Evolutionary conservation across 2,797 vertebrate genomes (phyloP), one percentile per base, ranked within the genome.

Genomic region (Gambelia wislizenii): DNA sequence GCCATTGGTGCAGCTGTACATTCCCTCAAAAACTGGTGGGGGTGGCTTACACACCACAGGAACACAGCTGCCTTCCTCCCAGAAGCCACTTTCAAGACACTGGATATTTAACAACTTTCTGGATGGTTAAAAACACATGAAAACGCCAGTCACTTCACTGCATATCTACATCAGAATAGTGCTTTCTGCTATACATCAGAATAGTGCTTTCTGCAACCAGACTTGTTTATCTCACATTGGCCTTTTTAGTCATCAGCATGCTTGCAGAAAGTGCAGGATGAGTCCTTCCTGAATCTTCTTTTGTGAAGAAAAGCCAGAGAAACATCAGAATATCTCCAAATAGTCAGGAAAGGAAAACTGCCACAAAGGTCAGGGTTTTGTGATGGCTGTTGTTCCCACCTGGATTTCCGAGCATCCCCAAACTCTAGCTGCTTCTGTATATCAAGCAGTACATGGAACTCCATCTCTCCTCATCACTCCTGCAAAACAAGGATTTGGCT

Each of bases 51-150:
- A 99, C 33, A 97, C 96, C 90, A 99, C 97, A 0, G 99, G 98
- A 81, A 97, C 76, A 7, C 99, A 99, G 88, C 14, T 96, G 0
- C 97, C 97, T 77, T 97, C 96, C 87, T 98, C 97, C 99, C 99
- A 99, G 87, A 95, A 96, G 1, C 99, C 99, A 0, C 94, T 98
- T 88, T 98, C 97, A 90, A 98, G 96, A 91, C 99, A 99, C 92
- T 98, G 98, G 83, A 99, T 93, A 95, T 97, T 98, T 95, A 99
- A 97, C 94, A 98, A 98, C 92, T 98, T 99, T 94, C 99, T 99
- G 92, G 13, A 79, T 61, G 6, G 70, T 61, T 36, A 78, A 93
- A 89, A 96, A 93, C 39, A 96, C 61, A 74, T 64, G 9, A n/a
- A 4, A 39, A 44, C 42, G 83, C 2, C 27, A 42, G 22, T 90